These are phyloP conservation scores for Capreolus pygargus DNA, from an alignment of 2,113 vertebrate species.

Conservation along the genomic window DNA sequence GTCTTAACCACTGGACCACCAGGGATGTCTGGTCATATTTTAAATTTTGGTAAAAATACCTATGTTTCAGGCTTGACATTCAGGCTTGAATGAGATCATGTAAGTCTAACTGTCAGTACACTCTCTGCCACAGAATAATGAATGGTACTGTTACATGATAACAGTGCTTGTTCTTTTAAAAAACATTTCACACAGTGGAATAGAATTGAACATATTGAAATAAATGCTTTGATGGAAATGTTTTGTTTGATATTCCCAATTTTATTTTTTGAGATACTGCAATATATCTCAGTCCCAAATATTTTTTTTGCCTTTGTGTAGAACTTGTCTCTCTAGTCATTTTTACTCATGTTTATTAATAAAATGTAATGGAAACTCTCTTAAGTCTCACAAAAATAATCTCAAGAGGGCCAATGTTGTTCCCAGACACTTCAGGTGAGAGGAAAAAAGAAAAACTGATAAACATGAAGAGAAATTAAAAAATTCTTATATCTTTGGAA, in stretches of 20 bases:
- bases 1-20: neutral
- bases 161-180: neutral
- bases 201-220: neutral
- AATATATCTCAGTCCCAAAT: neutral
- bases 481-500: neutral
- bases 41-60: neutral
- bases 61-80: neutral
- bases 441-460: neutral
- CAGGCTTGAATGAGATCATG: neutral
- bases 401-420: neutral
- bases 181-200: neutral
- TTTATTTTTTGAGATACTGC: slow-evolving; percentile 3
- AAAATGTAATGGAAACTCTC: slow-evolving; percentile 3
- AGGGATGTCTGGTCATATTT: neutral
- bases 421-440: neutral
- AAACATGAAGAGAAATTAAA: neutral
- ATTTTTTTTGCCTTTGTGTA: slow-evolving; percentile 12
- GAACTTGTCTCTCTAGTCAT: slow-evolving; percentile 22
- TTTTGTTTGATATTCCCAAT: neutral
- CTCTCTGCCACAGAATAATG: neutral
- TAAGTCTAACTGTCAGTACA: neutral
- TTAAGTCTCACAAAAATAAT: neutral
- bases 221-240: neutral
- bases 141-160: neutral
- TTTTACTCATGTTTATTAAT: slow-evolving; percentile 35